Conservation (phyloP, 2,797 vertebrate species). For the Sebastes diaconus region DNA sequence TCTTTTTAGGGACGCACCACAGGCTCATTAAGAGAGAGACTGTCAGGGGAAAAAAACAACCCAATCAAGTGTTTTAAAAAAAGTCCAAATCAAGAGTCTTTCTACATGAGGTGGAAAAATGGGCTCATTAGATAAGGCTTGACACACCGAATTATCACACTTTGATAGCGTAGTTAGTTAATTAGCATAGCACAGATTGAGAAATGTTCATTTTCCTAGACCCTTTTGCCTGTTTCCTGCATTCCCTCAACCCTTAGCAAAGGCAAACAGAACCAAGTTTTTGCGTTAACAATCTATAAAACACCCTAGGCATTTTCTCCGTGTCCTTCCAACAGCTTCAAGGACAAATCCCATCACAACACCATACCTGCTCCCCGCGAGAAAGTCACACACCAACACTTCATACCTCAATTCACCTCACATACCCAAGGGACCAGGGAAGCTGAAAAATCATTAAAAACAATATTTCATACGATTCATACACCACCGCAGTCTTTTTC, state of each 20-base stretch:
- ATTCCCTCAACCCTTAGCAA: neutral
- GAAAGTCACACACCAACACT: constrained; percentile 18
- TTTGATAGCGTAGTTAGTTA: constrained; percentile 43
- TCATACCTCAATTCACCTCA: constrained; percentile 29
- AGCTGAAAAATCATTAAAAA: constrained; percentile 73
- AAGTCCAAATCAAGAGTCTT: constrained; percentile 2
- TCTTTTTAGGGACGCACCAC: neutral
- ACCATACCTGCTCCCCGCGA: neutral
- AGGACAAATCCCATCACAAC: constrained; percentile 60
- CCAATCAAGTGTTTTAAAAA: neutral
- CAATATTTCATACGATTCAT: constrained; percentile 63
- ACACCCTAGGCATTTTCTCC: constrained; percentile 15
- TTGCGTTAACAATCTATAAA: constrained; percentile 26
- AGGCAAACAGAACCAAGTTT: neutral
- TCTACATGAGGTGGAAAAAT: constrained; percentile 2
- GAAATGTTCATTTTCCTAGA: neutral
- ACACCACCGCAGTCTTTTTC: constrained; percentile 48
- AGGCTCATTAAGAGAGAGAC: constrained; percentile 14
- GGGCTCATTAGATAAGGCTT: constrained; percentile 26
- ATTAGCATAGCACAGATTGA: constrained; percentile 28
- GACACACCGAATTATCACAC: constrained; percentile 53
- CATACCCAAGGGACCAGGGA: constrained; percentile 19
- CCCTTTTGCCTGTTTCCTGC: neutral
- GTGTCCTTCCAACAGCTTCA: constrained; percentile 57
- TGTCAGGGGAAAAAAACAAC: constrained; percentile 7